Conservation (phyloP, 2,113 vertebrate genomes). For the Crotalus helleri region DNA sequence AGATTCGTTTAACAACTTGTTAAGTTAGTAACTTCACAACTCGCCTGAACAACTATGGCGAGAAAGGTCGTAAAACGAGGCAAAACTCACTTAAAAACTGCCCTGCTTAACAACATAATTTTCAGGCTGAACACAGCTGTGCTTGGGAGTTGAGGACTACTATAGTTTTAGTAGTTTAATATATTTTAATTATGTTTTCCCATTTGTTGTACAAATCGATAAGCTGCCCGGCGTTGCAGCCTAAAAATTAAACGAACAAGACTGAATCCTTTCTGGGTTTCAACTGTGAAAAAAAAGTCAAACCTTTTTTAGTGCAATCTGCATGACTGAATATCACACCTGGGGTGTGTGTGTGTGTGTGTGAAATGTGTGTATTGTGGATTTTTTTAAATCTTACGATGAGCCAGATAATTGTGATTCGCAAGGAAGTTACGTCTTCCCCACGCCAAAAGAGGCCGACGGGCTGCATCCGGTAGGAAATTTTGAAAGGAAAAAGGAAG, state of each 20-base stretch:
- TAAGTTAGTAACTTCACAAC: too few species aligned
- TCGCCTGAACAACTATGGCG: background rate
- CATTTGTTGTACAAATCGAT: background rate
- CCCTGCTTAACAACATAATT: too few species aligned
- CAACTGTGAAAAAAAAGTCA: background rate
- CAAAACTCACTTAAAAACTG: too few species aligned
- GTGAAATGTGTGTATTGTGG: background rate
- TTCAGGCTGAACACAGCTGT: too few species aligned
- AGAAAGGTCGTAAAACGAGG: background rate
- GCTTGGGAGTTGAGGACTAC: too few species aligned
- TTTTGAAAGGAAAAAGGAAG: background rate
- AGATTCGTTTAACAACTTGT: too few species aligned
- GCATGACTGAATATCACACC: background rate
- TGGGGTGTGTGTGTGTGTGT: background rate
- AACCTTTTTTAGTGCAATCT: background rate
- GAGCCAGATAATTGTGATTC: background rate
- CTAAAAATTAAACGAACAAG: background rate
- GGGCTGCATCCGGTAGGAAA: background rate
- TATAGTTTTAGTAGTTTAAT: background rate
- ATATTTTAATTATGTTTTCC: background rate
- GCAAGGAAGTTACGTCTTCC: background rate
- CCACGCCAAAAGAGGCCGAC: background rate
- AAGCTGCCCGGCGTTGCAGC: background rate
- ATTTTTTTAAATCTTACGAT: background rate
- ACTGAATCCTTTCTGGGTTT: background rate